These are phyloP conservation scores for Pandemis heparana DNA, from an alignment of 2,888 invertebrate genomes.

Conservation along the genomic window DNA sequence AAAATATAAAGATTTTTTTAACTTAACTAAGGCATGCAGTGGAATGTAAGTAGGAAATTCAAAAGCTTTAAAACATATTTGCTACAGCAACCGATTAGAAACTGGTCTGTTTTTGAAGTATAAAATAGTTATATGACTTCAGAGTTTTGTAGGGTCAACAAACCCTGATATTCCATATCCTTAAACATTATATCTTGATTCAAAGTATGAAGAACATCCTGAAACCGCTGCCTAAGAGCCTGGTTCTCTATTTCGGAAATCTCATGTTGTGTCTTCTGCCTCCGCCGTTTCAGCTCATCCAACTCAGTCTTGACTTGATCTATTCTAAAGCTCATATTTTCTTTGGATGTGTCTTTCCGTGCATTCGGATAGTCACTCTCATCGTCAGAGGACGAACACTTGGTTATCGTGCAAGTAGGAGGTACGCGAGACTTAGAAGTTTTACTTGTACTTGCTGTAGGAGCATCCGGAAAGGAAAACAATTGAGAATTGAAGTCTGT, in stretches of 20 bases:
- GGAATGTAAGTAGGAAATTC: not conserved
- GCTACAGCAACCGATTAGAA: not conserved
- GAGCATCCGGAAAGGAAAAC: conserved; percentile 60
- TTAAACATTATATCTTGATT: conserved; percentile 92
- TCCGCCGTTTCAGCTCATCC: conserved; percentile 89
- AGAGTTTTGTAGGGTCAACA: conserved; percentile 73
- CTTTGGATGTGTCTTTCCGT: conserved; percentile 66
- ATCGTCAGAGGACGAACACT: conserved; percentile 67
- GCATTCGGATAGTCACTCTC: conserved; percentile 64
- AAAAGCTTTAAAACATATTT: not conserved
- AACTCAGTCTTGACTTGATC: conserved; percentile 90
- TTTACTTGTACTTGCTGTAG: conserved; percentile 57
- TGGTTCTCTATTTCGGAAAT: conserved; percentile 94
- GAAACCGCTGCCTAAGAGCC: conserved; percentile 92
- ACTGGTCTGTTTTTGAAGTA: not conserved
- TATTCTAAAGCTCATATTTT: conserved; percentile 87
- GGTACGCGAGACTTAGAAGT: conserved; percentile 56
- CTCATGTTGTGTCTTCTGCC: conserved; percentile 92
- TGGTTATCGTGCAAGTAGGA: conserved; percentile 55
- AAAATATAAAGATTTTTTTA: not conserved
- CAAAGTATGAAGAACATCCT: conserved; percentile 92
- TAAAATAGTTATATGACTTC: conserved; percentile 65
- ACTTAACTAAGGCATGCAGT: not conserved
- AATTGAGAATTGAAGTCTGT: conserved; percentile 74
- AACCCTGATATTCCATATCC: conserved; percentile 88